phyloP scores from a whole-genome alignment of 2,113 vertebrate species.

The Apodemus sylvaticus region DNA sequence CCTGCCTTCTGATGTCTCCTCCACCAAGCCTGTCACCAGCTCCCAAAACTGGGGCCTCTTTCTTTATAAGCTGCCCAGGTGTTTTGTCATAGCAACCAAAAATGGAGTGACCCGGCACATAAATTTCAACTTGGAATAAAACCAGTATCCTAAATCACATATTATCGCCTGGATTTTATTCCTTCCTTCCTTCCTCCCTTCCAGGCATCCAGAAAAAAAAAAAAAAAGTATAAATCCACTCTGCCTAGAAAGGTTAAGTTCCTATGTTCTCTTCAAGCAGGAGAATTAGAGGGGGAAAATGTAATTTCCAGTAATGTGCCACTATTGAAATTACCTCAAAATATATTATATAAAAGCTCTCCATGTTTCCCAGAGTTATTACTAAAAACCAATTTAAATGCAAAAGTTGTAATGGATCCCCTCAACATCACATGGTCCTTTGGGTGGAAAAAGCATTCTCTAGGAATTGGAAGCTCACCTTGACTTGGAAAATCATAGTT shows the following conservation, averaged over 20 bases:
- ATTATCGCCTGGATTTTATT: conserved; percentile 7
- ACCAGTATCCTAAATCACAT: neutral
- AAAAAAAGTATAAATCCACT: conserved; percentile 4
- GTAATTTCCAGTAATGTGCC: neutral
- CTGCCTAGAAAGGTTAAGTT: neutral
- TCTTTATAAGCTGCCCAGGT: neutral
- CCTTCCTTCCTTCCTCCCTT: conserved; percentile 9
- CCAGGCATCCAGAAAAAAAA: neutral
- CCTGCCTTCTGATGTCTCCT: neutral
- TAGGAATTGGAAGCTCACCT: conserved; percentile 24
- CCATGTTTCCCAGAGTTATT: conserved; percentile 3
- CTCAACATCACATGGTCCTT: neutral
- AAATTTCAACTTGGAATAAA: conserved; percentile 25
- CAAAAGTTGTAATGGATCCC: neutral
- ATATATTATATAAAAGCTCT: neutral
- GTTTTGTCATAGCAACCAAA: neutral
- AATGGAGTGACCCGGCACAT: neutral
- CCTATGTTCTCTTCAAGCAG: neutral
- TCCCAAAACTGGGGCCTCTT: neutral
- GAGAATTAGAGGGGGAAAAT: conserved; percentile 29
- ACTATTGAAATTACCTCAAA: conserved; percentile 14
- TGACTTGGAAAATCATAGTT: conserved; percentile 18
- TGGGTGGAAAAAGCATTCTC: neutral
- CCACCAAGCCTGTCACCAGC: neutral
- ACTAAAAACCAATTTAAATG: conserved; percentile 22